These are phyloP conservation scores for Acrobasis repandana DNA, from an alignment of 2,888 invertebrate species.

Conservation along the genomic window DNA sequence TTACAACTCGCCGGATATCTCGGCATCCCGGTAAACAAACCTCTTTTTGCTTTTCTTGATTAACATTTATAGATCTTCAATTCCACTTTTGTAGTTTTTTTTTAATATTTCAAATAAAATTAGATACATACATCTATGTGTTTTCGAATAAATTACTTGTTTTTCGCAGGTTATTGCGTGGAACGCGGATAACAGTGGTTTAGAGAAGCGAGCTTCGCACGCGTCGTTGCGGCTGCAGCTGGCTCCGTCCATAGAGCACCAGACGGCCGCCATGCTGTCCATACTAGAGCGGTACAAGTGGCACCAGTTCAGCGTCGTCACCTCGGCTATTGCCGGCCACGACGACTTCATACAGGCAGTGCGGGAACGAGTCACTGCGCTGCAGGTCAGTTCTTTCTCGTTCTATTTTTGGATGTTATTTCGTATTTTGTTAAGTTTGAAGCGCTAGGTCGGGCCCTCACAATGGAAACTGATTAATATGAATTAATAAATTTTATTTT, in stretches of 20 bases:
- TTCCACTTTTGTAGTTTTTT: not conserved
- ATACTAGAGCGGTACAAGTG: constrained; percentile 97
- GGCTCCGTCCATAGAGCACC: constrained; percentile 98
- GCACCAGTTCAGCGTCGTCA: constrained; percentile 97
- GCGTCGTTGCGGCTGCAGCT: constrained; percentile 95
- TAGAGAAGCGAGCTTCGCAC: constrained; percentile 90
- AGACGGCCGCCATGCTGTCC: constrained; percentile 97
- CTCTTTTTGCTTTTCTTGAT: constrained; percentile 43
- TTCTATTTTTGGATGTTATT: too few relatives aligned
- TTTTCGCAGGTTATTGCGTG: constrained; percentile 91
- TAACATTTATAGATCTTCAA: not conserved
- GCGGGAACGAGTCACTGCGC: constrained; percentile 91
- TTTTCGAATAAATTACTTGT: not conserved
- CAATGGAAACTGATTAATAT: too few relatives aligned
- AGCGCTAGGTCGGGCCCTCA: too few relatives aligned
- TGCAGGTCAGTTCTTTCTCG: constrained; percentile 82
- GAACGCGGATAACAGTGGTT: constrained; percentile 98
- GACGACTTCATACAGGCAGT: constrained; percentile 98
- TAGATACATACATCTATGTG: too few relatives aligned
- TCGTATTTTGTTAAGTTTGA: too few relatives aligned
- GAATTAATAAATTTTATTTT: too few relatives aligned
- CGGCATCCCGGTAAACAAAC: constrained; percentile 90
- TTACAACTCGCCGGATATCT: constrained; percentile 96
- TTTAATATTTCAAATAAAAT: not conserved
- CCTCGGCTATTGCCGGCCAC: constrained; percentile 96